These are phyloP conservation scores for Drosophila dives DNA, from an alignment of 2,888 invertebrate genomes.

Conservation along the genomic window DNA sequence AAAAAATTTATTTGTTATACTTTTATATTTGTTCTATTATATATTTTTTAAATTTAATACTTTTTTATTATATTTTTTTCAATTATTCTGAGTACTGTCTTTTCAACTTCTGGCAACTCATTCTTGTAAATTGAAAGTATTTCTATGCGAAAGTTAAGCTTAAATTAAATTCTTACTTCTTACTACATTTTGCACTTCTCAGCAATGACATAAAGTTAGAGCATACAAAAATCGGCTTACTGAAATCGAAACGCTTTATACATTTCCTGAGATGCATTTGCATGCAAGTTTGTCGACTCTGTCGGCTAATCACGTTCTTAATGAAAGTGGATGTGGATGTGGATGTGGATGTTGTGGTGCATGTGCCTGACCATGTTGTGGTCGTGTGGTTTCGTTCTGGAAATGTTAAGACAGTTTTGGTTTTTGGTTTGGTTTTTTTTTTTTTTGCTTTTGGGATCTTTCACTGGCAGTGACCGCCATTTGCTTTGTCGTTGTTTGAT, in stretches of 20 bases:
- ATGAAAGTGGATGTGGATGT: conserved; percentile 74
- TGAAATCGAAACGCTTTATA: not conserved
- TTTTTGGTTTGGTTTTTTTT: conserved; percentile 11
- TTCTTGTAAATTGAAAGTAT: not conserved
- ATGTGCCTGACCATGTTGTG: conserved; percentile 30
- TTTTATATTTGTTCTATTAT: too few species aligned
- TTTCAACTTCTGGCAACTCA: not conserved
- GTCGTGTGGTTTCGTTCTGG: conserved; percentile 55
- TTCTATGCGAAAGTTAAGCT: not conserved
- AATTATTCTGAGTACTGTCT: not conserved
- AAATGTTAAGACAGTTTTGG: conserved; percentile 30
- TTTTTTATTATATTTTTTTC: not conserved
- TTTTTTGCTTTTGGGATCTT: conserved; percentile 39
- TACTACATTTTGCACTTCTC: too few species aligned
- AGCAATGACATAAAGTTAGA: conserved; percentile 6
- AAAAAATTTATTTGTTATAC: too few species aligned
- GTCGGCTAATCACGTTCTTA: conserved; percentile 79
- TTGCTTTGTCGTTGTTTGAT: conserved; percentile 63
- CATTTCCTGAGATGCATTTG: conserved; percentile 48
- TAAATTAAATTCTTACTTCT: not conserved
- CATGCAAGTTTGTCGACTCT: conserved; percentile 61
- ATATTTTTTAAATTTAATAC: not conserved
- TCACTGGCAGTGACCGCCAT: conserved; percentile 80
- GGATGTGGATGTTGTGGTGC: conserved; percentile 59
- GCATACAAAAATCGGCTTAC: conserved; percentile 12